These are phyloP conservation scores for Corythornis vintsioides DNA, from an alignment of 2,113 vertebrate genomes.

Conservation along the genomic window DNA sequence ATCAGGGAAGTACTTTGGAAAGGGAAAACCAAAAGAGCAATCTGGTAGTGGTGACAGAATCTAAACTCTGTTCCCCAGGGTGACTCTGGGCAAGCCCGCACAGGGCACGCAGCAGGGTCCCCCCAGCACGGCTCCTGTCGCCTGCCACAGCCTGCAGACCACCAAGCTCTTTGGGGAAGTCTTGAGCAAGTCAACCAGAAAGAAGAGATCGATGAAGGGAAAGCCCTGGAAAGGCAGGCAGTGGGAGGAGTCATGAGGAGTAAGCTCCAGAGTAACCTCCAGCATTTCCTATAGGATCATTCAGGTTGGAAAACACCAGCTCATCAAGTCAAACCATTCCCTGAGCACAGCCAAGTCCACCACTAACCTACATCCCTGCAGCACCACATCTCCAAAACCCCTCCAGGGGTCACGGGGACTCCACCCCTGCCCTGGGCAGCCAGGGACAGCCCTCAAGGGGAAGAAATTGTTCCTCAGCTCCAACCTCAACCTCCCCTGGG, in stretches of 20 bases:
- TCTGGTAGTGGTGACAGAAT: neutral
- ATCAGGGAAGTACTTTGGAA: neutral
- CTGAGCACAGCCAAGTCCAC: no score
- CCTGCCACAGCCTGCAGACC: neutral
- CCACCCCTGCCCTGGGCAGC: neutral
- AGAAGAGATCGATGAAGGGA: neutral
- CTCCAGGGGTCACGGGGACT: neutral
- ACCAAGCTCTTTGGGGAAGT: neutral
- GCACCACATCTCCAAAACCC: no score
- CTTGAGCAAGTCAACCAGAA: neutral
- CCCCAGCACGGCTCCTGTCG: neutral
- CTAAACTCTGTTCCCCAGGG: neutral
- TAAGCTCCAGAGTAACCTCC: neutral
- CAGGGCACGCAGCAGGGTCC: no score
- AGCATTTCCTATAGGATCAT: no score
- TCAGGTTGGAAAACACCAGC: no score
- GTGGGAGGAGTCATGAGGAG: neutral
- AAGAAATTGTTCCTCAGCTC: neutral
- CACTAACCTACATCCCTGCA: no score
- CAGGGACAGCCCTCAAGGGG: neutral
- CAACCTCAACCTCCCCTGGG: no score
- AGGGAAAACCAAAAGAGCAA: neutral
- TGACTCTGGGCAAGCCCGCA: fast-evolving
- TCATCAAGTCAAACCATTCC: no score
- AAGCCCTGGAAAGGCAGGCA: neutral